Conservation (phyloP, 2,797 vertebrate species). For the Somateria mollissima region DNA sequence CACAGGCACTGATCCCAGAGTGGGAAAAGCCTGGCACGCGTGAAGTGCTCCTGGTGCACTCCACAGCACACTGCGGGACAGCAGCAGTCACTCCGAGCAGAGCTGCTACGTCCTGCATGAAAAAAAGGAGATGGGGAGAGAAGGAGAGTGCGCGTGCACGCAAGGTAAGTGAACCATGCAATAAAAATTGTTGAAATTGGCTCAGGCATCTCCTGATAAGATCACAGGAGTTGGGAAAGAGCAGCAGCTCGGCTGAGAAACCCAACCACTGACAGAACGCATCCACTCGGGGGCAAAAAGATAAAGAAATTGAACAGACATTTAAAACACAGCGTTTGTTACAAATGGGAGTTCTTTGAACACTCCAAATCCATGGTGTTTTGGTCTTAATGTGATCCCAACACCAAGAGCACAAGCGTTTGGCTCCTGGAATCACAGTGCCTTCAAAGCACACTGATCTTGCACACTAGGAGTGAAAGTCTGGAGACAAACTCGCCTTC, state of each 20-base stretch:
- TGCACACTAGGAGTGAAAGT: background rate
- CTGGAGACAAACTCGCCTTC: background rate
- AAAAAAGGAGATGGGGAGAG: too few relatives aligned
- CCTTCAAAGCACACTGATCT: background rate
- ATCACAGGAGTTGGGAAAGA: constrained; percentile 47
- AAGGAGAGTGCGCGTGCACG: background rate
- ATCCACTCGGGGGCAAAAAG: background rate
- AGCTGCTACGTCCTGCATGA: fast-evolving
- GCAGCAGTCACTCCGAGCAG: too few relatives aligned
- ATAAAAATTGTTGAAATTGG: constrained; percentile 58
- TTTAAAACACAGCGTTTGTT: background rate
- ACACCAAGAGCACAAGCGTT: background rate
- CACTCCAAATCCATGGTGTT: background rate
- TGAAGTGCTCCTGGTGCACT: background rate
- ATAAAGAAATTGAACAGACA: background rate
- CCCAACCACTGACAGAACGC: constrained; percentile 15
- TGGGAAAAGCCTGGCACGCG: background rate
- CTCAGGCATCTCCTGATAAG: constrained; percentile 51
- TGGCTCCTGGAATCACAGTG: background rate
- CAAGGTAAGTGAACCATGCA: constrained; percentile 53
- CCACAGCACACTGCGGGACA: fast-evolving
- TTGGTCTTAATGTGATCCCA: background rate
- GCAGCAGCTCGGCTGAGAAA: constrained; percentile 2
- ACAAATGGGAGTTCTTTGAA: background rate
- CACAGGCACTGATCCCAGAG: fast-evolving